These are phyloP conservation scores for Anthoptus insignis DNA, from an alignment of 2,888 invertebrate species.

Conservation along the genomic window DNA sequence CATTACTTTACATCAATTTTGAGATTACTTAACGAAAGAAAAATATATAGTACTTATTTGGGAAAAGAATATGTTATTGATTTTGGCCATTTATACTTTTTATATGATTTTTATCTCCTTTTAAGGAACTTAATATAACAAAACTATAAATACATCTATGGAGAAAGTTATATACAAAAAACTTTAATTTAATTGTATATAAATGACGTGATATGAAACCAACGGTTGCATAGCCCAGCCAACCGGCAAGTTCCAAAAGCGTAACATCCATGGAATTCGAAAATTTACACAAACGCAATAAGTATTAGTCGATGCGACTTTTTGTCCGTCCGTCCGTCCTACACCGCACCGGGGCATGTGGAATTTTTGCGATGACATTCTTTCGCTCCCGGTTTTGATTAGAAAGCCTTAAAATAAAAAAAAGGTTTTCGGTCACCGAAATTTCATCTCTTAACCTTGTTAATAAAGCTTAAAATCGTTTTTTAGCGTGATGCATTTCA, in stretches of 20 bases:
- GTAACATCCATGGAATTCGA: constrained; percentile 64
- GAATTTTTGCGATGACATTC: constrained; percentile 77
- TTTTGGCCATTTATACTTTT: too few species aligned
- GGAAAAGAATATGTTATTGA: too few species aligned
- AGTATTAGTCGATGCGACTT: constrained; percentile 78
- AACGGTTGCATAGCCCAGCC: constrained; percentile 50
- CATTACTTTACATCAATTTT: too few species aligned
- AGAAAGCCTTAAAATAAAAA: constrained; percentile 55
- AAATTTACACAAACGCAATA: constrained; percentile 81
- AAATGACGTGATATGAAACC: too few species aligned
- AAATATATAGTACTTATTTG: too few species aligned
- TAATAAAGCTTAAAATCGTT: background rate
- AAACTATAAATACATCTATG: too few species aligned
- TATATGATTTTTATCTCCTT: too few species aligned
- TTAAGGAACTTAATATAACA: too few species aligned
- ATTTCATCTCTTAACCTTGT: background rate
- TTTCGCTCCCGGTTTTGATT: constrained; percentile 72
- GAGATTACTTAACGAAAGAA: too few species aligned
- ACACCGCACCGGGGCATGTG: constrained; percentile 52
- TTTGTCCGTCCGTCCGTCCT: constrained; percentile 65
- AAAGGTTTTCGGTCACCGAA: background rate
- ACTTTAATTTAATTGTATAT: too few species aligned
- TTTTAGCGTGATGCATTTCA: background rate
- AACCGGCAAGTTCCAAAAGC: constrained; percentile 51
- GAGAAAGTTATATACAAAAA: too few species aligned